A percentile compares a stretch with the other conserved stretches of the same genome.
Conservation (phyloP, 2,113 vertebrate genomes). For the Haemorhous mexicanus region DNA sequence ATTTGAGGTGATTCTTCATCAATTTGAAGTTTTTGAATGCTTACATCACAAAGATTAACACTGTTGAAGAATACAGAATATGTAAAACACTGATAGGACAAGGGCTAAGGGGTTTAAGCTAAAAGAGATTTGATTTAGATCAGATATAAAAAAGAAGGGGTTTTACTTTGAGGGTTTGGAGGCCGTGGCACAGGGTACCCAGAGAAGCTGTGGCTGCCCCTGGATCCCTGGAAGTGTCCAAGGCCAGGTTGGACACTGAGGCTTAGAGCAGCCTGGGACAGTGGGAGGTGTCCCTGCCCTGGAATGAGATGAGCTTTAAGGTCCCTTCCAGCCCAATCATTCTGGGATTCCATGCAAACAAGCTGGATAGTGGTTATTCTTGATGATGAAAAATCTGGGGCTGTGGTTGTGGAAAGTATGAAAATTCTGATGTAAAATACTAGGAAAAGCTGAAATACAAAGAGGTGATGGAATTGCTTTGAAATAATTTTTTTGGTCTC, state of each 20-base stretch:
- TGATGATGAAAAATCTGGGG: not conserved
- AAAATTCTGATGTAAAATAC: not conserved
- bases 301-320: not conserved
- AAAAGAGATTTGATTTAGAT: not conserved
- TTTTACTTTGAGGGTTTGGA: rapidly evolving
- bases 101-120: not conserved
- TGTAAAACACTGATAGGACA: not conserved
- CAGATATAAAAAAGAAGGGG: not conserved
- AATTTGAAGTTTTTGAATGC: not conserved
- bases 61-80: not conserved
- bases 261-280: rapidly evolving
- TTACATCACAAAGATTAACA: not conserved
- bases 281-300: not conserved
- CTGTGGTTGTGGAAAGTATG: not conserved
- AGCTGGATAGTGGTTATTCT: not conserved
- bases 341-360: not conserved
- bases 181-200: not conserved
- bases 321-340: not conserved
- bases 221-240: not conserved
- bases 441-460: not conserved
- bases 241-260: rapidly evolving
- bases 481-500: not conserved
- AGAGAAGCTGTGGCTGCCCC: not conserved
- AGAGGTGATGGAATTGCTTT: not conserved
- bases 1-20: not conserved